phyloP scores from a whole-genome alignment of 1,140 invertebrate genomes.

The Trissolcus basalis region DNA sequence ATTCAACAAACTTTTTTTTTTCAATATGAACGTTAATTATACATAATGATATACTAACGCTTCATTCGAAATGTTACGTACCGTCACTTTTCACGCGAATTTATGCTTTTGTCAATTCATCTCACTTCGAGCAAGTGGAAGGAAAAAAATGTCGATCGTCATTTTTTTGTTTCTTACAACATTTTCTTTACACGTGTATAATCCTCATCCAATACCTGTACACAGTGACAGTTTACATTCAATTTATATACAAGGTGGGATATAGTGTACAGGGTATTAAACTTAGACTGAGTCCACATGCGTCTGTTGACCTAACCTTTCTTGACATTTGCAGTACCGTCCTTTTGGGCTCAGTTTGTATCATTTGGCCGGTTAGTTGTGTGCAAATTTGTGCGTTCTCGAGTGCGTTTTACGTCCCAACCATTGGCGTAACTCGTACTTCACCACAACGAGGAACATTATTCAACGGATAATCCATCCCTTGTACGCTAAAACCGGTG shows the following conservation, averaged over 20 bases:
- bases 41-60: slow-evolving; percentile 20
- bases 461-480: slow-evolving; percentile 72
- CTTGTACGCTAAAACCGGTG: slow-evolving; percentile 66
- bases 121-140: too few relatives aligned
- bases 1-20: not conserved
- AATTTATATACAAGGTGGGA: slow-evolving; percentile 68
- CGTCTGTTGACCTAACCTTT: slow-evolving; percentile 47
- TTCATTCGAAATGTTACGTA: slow-evolving; percentile 14
- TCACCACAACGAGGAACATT: slow-evolving; percentile 65
- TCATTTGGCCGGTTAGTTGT: slow-evolving; percentile 46
- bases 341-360: slow-evolving; percentile 57
- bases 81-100: slow-evolving; percentile 10
- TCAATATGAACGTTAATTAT: slow-evolving; percentile 45
- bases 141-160: too few relatives aligned
- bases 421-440: slow-evolving; percentile 57
- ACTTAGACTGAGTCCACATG: slow-evolving; percentile 65
- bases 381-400: slow-evolving; percentile 50
- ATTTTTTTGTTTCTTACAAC: too few relatives aligned
- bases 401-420: slow-evolving; percentile 53
- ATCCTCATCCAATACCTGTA: too few relatives aligned
- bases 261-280: slow-evolving; percentile 66
- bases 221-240: slow-evolving; percentile 34
- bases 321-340: slow-evolving; percentile 39
- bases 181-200: too few relatives aligned
- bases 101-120: too few relatives aligned